Evolutionary conservation across 2,888 invertebrate species (phyloP), one percentile per base, ranked within the genome.

Genomic region (Tiliacea citrago): DNA sequence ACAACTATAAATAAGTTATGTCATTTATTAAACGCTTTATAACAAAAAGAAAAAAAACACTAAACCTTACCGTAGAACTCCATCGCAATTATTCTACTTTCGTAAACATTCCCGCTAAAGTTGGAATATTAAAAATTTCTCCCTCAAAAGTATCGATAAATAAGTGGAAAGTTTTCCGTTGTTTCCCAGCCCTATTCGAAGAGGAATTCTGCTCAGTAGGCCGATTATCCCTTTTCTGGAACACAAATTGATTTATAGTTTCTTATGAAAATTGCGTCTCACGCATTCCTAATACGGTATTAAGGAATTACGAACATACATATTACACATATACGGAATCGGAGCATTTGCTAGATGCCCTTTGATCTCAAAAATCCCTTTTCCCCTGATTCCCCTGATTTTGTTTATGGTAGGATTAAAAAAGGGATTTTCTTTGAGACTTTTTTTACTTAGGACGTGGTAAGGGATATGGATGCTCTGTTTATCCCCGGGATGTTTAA

Each of bases 351-450:
- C 68, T 55, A 35, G 83, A 47, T 63, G 84, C 74, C 82, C 90
- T 93, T 92, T 92, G 92, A 93, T 92, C 92, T 90, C 81, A 66
- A 63, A 68, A 60, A 79, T 74, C 76, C 81, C 86, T 79, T 86
- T 88, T 84, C 83, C 80, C 83, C 85, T 89, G 86, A 91, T 88
- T 84, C 83, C 80, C 83, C 85, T 89, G 86, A 91, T 91, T 94
- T 94, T 94, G 93, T 94, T 94, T 95, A 94, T 91, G 88, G 88
- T 85, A 73, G 90, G 90, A 92, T 93, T 94, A 93, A 92, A 93
- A 29, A 92, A 90, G 88, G 91, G 79, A 83, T 90, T 88, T 89
- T 88, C 88, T 89, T 89, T 90, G 88, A 89, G 89, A 88, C 87
- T 89, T 86, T 88, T 89, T 88, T 87, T 87, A 86, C 88, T 83